Conservation (phyloP, 2,797 vertebrate genomes). For the Tapirus indicus region DNA sequence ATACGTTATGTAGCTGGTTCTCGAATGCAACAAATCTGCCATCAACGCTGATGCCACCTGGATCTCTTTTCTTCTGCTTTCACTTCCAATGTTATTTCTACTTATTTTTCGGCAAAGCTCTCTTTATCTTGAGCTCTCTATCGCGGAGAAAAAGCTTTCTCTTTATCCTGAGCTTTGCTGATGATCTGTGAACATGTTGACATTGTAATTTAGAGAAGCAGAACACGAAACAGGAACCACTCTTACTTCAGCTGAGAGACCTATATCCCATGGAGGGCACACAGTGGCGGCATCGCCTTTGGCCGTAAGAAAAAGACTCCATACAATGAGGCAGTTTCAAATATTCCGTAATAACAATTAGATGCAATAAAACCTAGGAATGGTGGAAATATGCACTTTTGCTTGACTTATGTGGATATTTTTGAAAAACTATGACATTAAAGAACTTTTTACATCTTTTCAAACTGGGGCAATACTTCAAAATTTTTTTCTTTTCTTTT, state of each 20-base stretch:
- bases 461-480: neutral
- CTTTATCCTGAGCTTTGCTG: neutral
- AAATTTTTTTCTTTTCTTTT: neutral
- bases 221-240: accelerated
- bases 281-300: too few relatives aligned
- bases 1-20: neutral
- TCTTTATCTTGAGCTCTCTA: neutral
- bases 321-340: neutral
- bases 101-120: neutral
- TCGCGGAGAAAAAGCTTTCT: neutral
- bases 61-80: constrained; percentile 10
- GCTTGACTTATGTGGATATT: neutral
- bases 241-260: neutral
- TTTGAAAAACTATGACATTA: neutral
- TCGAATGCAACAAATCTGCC: neutral
- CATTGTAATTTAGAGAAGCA: neutral
- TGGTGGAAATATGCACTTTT: neutral
- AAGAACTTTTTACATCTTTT: neutral
- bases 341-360: neutral
- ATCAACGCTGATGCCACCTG: neutral
- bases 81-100: neutral
- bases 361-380: neutral
- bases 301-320: neutral
- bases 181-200: neutral
- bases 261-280: neutral